phyloP scores from a whole-genome alignment of 2,888 invertebrate genomes.

The Erebia aethiops region DNA sequence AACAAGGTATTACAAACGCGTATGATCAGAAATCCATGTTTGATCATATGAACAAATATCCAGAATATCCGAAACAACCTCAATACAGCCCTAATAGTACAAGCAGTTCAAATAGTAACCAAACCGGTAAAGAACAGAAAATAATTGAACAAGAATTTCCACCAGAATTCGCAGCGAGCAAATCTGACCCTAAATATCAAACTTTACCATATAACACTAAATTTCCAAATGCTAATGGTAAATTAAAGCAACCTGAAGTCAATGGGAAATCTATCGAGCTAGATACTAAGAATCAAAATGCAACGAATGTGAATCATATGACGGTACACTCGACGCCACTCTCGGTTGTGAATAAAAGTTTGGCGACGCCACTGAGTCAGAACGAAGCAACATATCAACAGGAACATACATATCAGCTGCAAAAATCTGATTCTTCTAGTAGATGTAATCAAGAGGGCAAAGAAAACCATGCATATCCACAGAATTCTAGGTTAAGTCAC shows the following conservation, averaged over 20 bases:
- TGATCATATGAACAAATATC: conserved; percentile 76
- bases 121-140: conserved; percentile 75
- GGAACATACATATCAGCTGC: conserved; percentile 79
- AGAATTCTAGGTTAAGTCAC: conserved; percentile 76
- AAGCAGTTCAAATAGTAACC: conserved; percentile 77
- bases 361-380: conserved; percentile 85
- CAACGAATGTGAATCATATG: conserved; percentile 74
- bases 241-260: conserved; percentile 65
- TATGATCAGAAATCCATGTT: conserved; percentile 75
- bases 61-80: conserved; percentile 77
- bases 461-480: conserved; percentile 82
- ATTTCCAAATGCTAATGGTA: conserved; percentile 84
- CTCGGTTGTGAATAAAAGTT: conserved; percentile 84
- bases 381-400: conserved; percentile 80
- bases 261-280: conserved; percentile 67
- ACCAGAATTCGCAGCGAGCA: conserved; percentile 89
- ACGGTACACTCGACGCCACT: conserved; percentile 81
- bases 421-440: conserved; percentile 79
- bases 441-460: conserved; percentile 81
- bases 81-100: conserved; percentile 84
- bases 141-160: conserved; percentile 82
- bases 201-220: conserved; percentile 95
- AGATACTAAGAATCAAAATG: conserved; percentile 65
- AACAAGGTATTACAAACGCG: conserved; percentile 74
- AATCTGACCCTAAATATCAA: conserved; percentile 95